Evolutionary conservation across 2,797 vertebrate genomes (phyloP).

Genomic region (Trachops cirrhosus): DNA sequence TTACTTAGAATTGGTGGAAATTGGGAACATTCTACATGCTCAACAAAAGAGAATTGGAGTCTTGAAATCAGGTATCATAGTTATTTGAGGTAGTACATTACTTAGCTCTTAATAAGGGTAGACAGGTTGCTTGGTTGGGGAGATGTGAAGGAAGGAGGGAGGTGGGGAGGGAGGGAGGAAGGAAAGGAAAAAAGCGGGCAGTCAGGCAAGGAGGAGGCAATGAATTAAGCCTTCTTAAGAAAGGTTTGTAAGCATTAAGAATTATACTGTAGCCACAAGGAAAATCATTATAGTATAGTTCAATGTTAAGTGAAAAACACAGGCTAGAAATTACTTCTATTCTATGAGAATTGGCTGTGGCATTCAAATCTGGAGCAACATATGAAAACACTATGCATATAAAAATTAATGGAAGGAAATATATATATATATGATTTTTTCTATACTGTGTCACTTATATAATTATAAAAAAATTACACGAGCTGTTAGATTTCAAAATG

Average conservation of each 20-base stretch:
- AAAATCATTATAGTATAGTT: not conserved
- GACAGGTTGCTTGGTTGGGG: not conserved
- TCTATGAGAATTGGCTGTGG: not conserved
- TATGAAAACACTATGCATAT: not conserved
- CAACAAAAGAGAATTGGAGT: not conserved
- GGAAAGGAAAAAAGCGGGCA: not conserved
- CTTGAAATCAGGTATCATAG: not conserved
- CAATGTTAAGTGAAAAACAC: not conserved
- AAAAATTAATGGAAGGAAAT: not conserved
- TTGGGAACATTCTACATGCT: not conserved
- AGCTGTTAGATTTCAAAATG: not conserved
- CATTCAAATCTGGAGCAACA: not conserved
- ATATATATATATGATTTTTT: not conserved
- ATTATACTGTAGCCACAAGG: not conserved
- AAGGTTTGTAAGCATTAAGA: not conserved
- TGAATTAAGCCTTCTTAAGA: not conserved
- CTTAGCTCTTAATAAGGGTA: not conserved
- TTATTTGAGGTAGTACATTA: not conserved
- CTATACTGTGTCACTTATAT: not conserved
- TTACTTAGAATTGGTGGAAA: not conserved
- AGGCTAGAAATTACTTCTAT: not conserved
- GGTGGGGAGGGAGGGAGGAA: not conserved
- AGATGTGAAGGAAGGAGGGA: not conserved
- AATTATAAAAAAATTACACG: not conserved
- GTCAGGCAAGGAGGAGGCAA: not conserved